Evolutionary conservation across 1,140 invertebrate genomes (phyloP), one percentile per base, ranked within the genome.

Genomic region (Trachelipus rathkii): DNA sequence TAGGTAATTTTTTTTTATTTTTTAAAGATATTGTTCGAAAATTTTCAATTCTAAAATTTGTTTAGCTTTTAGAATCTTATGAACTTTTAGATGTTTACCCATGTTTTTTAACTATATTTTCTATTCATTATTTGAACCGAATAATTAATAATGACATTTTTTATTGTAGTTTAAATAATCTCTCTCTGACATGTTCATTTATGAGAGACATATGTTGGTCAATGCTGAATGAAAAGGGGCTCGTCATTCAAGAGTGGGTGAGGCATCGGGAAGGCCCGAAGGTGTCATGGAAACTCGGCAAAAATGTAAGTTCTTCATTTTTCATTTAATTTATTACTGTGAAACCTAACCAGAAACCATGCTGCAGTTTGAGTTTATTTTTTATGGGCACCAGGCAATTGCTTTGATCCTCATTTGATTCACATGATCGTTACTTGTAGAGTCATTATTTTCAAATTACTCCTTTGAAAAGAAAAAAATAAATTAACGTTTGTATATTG

Each of bases 1-100:
- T 60, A 79, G 78, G 78, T 79, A 46, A 71, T n/a, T n/a, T n/a
- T n/a, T n/a, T n/a, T n/a, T n/a, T n/a, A 24, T 11, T 76, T 9
- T 19, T 8, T 43, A 24, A 7, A 19, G n/a, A 24, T 11, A 21
- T 68, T 19, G 4, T 24, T 5, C 66, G 13, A n/a, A 68, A 19
- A 10, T 68, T n/a, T 19, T 60, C 19, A 60, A 8, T 21, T 8
- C 53, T 60, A 60, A 60, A 15, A 7, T 21, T n/a, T 60, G 53
- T 60, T 33, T 6, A 33, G 33, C n/a, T 33, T 33, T 33, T 33
- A 33, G 33, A 33, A 33, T 33, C 6, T 33, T 33, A 33, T 33
- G 1, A 33, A 3, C 33, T 6, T 33, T 33, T 3, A 33, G 33
- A 33, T 33, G 33, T 33, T 33, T 33, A 33, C 6, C 33, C 6